A percentile compares a stretch with the other conserved stretches of the same genome.
phyloP scores from a whole-genome alignment of 1,140 invertebrate species.

The Diorhabda sublineata region DNA sequence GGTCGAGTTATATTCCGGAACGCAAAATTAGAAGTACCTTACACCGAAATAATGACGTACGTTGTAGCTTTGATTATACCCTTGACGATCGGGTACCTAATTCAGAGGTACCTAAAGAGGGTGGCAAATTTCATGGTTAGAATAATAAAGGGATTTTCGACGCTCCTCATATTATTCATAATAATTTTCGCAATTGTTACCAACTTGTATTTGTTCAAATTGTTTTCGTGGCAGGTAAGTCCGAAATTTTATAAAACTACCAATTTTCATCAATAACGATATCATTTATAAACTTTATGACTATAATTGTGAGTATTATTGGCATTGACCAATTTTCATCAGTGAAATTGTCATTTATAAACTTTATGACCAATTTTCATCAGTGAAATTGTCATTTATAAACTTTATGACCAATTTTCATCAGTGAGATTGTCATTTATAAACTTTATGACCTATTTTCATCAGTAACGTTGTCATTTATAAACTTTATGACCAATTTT shows the following conservation, averaged over 20 bases:
- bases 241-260: not conserved
- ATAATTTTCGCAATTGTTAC: conserved; percentile 88
- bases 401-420: too few relatives aligned
- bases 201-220: conserved; percentile 86
- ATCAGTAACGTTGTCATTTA: too few relatives aligned
- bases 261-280: not conserved
- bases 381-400: too few relatives aligned
- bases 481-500: too few relatives aligned
- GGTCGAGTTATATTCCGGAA: conserved; percentile 63
- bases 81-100: conserved; percentile 71
- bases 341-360: too few relatives aligned
- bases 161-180: conserved; percentile 81
- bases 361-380: too few relatives aligned
- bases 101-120: conserved; percentile 65
- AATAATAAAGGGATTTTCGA: conserved; percentile 82
- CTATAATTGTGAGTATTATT: too few relatives aligned
- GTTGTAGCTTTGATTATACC: conserved; percentile 80
- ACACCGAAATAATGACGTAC: conserved; percentile 69
- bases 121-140: conserved; percentile 67
- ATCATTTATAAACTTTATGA: not conserved
- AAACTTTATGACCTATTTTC: too few relatives aligned
- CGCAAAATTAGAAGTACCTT: conserved; percentile 62
- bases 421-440: too few relatives aligned
- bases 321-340: too few relatives aligned
- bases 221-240: conserved; percentile 83